Base-by-base conservation (phyloP, 2,888 invertebrate species). In the Drosophila peninsularis region DNA sequence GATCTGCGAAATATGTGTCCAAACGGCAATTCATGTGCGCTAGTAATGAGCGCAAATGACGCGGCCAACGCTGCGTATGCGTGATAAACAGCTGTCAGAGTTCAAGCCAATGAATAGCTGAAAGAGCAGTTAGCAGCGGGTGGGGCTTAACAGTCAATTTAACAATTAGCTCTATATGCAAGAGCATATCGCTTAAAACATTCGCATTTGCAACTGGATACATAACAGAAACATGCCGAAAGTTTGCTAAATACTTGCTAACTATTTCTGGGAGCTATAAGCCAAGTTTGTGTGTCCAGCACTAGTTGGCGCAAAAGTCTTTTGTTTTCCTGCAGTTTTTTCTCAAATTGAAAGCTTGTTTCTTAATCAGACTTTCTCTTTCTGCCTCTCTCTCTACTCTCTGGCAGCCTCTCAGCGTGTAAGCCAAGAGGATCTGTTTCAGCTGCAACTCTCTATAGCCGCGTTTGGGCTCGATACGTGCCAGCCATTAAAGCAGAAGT, bases 41-140 rank as follows among this genome's bases (percentile, higher is more conserved):
- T 50, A 52, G 45, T 56, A 58, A 52, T 71, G 57, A 3, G 17
- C 27, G 34, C n/a, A 32, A 62, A 60, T 37, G 24, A 19, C 24
- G 32, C 36, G 45, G 62, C 39, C 49, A 65, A 60, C 37, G 53
- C 52, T 52, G 71, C 71, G 79, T 58, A 78, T 81, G 55, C 55
- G 27, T 58, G 55, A 57, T 32, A 47, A 54, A 60, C 34, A 60
- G 30, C 24, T 42, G 34, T 36, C 49, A 14, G 19, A 30, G 14
- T 11, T 27, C n/a, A 24, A 27, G 44, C 36, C 34, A 34, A 44
- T 45, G 36, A 34, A 45, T 44, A 24, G 56, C 17, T 17, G 21
- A 45, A 27, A 5, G 27, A 45, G 3, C 17, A 5, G 44, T 3
- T n/a, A n/a, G n/a, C n/a, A n/a, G n/a, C n/a, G n/a, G 17, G 0